phyloP scores from a whole-genome alignment of 2,888 invertebrate species.

The Oeneis ivallda region DNA sequence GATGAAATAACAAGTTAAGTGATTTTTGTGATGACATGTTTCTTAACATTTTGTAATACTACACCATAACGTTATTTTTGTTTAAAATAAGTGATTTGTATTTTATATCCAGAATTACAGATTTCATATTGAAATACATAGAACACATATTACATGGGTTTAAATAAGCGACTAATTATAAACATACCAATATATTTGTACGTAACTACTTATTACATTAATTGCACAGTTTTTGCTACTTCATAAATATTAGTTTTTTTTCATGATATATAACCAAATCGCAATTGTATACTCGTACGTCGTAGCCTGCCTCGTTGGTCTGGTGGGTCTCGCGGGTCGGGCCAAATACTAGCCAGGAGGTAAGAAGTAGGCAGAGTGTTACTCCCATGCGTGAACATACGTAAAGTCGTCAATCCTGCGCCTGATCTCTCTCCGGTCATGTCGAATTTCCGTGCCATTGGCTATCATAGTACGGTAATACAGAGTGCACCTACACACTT shows the following conservation, averaged over 20 bases:
- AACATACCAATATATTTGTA: neutral
- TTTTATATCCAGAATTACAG: neutral
- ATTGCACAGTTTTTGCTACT: neutral
- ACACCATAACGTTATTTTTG: neutral
- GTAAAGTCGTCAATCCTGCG: too few species aligned
- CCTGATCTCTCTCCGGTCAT: too few species aligned
- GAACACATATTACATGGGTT: neutral
- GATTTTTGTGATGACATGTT: neutral
- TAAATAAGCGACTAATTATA: neutral
- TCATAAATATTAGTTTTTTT: neutral
- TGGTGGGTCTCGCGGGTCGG: too few species aligned
- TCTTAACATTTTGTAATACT: neutral
- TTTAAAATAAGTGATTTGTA: neutral
- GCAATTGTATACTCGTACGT: too few species aligned
- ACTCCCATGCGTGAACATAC: too few species aligned
- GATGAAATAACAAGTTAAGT: neutral
- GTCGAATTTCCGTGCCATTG: too few species aligned
- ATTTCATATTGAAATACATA: constrained; percentile 5
- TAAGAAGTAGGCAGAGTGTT: too few species aligned
- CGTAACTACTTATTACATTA: neutral
- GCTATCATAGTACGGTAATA: too few species aligned
- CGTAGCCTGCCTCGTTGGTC: too few species aligned
- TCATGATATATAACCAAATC: too few species aligned
- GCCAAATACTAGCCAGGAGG: too few species aligned
- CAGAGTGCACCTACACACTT: too few species aligned